Evolutionary conservation across 2,113 vertebrate genomes (phyloP).

Genomic region (Gymnorhina tibicen): DNA sequence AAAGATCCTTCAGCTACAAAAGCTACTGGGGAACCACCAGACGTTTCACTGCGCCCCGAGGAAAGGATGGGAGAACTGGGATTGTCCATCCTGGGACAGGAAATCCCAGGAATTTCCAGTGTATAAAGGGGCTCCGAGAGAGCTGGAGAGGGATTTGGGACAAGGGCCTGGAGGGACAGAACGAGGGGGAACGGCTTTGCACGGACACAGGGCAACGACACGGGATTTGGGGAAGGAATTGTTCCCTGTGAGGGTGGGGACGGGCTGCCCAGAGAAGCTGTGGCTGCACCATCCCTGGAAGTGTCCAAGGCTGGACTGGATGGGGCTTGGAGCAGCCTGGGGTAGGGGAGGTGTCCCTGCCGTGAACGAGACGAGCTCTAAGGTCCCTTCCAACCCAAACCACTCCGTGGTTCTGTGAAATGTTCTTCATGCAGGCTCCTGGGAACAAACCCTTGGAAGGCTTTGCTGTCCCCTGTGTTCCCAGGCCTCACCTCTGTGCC

Average conservation of each 20-base stretch:
- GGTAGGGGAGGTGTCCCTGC: neutral
- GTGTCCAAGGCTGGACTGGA: neutral
- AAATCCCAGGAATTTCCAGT: neutral
- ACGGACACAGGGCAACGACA: neutral
- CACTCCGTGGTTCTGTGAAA: neutral
- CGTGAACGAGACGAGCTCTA: neutral
- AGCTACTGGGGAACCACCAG: neutral
- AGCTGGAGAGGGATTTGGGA: neutral
- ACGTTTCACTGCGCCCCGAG: fast-evolving
- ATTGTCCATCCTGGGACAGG: neutral
- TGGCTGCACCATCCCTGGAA: neutral
- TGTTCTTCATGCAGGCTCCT: neutral
- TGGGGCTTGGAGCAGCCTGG: neutral
- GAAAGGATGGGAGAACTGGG: neutral
- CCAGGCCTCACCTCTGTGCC: neutral
- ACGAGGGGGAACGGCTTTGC: neutral
- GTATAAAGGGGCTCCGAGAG: neutral
- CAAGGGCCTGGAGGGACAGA: neutral
- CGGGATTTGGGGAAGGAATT: neutral
- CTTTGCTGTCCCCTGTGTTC: neutral
- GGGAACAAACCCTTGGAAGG: neutral
- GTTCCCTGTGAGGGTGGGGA: neutral
- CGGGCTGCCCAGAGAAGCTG: neutral
- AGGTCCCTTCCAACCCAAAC: neutral
- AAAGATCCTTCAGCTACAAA: neutral